phyloP scores from a whole-genome alignment of 1,140 invertebrate species.

The Drosophila quadrilineata region DNA sequence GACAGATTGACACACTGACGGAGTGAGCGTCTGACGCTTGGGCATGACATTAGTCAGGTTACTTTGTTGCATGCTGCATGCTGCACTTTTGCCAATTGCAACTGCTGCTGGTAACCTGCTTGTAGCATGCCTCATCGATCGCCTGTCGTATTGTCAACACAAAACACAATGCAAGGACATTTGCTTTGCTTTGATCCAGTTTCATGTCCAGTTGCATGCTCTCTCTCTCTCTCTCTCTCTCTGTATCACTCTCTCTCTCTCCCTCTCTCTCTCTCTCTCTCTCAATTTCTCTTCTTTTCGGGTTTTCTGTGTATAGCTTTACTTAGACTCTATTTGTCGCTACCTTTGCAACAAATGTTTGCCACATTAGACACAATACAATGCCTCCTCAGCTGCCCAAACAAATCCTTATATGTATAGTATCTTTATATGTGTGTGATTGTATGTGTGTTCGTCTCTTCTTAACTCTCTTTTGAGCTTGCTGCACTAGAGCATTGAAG shows the following conservation, averaged over 20 bases:
- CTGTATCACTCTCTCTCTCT: no score
- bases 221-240: no score
- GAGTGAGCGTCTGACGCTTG: no score
- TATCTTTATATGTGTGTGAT: neutral
- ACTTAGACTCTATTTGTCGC: no score
- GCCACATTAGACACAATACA: conserved; percentile 63
- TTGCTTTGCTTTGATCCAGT: no score
- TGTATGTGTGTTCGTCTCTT: neutral
- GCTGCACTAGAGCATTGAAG: conserved; percentile 43
- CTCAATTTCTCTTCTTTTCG: no score
- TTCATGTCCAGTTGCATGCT: no score
- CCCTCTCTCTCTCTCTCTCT: no score
- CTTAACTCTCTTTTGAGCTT: neutral
- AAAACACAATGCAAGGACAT: no score
- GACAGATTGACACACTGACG: no score
- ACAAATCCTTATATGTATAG: neutral
- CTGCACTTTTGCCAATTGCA: conserved; percentile 1
- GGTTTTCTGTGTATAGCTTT: no score
- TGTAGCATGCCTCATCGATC: conserved; percentile 12
- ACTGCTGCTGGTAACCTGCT: neutral
- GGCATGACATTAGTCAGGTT: neutral
- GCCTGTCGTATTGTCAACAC: neutral
- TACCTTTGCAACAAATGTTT: conserved; percentile 62
- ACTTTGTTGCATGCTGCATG: no score
- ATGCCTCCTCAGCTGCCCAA: conserved; percentile 24